Evolutionary conservation across 1,140 invertebrate genomes (phyloP).

Genomic region (Onthophagus taurus): DNA sequence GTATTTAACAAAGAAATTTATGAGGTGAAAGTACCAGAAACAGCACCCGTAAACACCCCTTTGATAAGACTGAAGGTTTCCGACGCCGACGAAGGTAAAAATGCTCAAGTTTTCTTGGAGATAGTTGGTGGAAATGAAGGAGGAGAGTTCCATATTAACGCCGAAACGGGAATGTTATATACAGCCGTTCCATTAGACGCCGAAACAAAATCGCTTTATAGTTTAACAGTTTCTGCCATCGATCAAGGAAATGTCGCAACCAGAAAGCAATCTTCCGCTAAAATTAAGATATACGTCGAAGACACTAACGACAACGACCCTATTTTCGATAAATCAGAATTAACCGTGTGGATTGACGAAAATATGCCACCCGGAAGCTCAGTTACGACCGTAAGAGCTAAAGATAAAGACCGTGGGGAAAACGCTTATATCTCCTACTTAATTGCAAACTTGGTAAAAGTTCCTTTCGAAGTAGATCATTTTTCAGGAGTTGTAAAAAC

Average conservation of each 20-base stretch:
- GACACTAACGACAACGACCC: slow-evolving; percentile 92
- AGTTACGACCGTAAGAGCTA: slow-evolving; percentile 73
- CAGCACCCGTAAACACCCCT: slow-evolving; percentile 78
- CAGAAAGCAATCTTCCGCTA: slow-evolving; percentile 76
- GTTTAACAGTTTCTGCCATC: slow-evolving; percentile 81
- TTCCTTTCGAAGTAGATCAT: slow-evolving; percentile 93
- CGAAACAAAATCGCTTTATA: slow-evolving; percentile 80
- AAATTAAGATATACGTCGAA: slow-evolving; percentile 77
- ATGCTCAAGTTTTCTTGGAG: slow-evolving; percentile 74
- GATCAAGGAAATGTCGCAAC: slow-evolving; percentile 79
- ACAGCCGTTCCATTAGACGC: slow-evolving; percentile 77
- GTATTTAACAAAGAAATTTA: slow-evolving; percentile 84
- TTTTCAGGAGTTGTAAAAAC: slow-evolving; percentile 84
- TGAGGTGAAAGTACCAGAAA: slow-evolving; percentile 79
- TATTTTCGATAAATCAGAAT: slow-evolving; percentile 62
- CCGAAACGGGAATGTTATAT: slow-evolving; percentile 81
- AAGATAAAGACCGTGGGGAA: slow-evolving; percentile 83
- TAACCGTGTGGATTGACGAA: slow-evolving; percentile 65
- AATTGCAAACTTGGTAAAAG: slow-evolving; percentile 76
- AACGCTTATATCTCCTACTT: slow-evolving; percentile 93
- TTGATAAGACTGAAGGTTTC: slow-evolving; percentile 77
- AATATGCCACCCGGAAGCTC: slow-evolving; percentile 77
- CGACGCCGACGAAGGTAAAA: slow-evolving; percentile 73
- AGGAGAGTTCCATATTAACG: slow-evolving; percentile 77
- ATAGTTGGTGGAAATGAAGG: slow-evolving; percentile 90